phyloP scores from a whole-genome alignment of 2,888 invertebrate genomes.

The Drosophila quasianomalipes region DNA sequence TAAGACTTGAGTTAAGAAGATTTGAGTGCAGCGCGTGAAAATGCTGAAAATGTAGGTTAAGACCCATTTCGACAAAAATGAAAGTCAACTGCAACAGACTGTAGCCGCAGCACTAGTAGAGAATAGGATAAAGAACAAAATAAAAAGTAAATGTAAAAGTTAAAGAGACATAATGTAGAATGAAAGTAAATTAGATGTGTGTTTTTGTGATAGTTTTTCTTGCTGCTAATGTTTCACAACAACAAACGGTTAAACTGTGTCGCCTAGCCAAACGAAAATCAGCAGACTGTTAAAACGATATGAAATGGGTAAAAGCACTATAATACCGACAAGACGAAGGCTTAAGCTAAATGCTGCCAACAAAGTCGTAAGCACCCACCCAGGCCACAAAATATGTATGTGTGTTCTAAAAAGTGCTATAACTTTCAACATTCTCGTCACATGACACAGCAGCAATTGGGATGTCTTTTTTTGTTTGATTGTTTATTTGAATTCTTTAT shows the following conservation, averaged over 20 bases:
- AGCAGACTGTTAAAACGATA: constrained; percentile 31
- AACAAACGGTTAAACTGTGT: constrained; percentile 41
- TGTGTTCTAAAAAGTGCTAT: not conserved
- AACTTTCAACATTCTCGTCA: not conserved
- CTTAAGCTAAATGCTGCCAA: not conserved
- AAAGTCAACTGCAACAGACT: constrained; percentile 11
- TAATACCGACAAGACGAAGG: not conserved
- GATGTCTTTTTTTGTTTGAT: not conserved
- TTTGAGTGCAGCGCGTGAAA: constrained; percentile 59
- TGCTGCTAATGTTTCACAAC: constrained; percentile 23
- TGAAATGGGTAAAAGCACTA: not conserved
- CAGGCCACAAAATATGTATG: not conserved
- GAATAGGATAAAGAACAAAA: constrained; percentile 8
- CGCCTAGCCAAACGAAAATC: constrained; percentile 47
- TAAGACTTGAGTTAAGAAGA: constrained; percentile 45
- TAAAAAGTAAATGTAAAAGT: not conserved
- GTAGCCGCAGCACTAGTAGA: not conserved
- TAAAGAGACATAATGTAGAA: constrained; percentile 47
- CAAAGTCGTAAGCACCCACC: not conserved
- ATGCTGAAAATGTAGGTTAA: constrained; percentile 66
- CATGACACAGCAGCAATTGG: not conserved
- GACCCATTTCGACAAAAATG: constrained; percentile 66
- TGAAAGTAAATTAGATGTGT: constrained; percentile 65
- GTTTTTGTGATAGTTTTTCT: constrained; percentile 21
- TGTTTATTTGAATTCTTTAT: not conserved